A percentile compares a stretch with the other conserved stretches of the same genome.
Conservation (phyloP, 2,113 vertebrate genomes). For the Heterochromis multidens region DNA sequence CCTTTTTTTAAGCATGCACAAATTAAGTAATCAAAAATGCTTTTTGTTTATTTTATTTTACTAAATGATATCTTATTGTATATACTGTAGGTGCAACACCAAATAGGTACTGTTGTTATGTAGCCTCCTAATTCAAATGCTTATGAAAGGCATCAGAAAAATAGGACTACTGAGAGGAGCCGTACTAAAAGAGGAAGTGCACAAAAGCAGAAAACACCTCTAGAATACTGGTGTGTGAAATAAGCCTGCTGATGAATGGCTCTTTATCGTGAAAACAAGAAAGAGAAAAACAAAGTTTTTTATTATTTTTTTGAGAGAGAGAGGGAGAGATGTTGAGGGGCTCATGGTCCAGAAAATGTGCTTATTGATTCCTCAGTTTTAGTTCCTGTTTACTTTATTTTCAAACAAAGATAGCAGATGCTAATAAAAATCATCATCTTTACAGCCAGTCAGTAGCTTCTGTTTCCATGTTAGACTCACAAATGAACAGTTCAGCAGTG, state of each 20-base stretch:
- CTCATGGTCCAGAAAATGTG: neutral
- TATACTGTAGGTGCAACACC: neutral
- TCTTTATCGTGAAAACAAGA: neutral
- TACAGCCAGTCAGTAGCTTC: neutral
- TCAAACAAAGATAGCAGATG: neutral
- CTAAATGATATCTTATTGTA: neutral
- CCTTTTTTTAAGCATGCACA: neutral
- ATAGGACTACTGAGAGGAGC: neutral
- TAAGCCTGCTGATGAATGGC: neutral
- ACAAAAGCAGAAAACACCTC: neutral
- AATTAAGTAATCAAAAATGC: neutral
- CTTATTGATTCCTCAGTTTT: neutral
- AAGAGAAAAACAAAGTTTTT: neutral
- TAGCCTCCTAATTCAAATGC: neutral
- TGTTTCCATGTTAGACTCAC: neutral
- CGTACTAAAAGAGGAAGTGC: neutral
- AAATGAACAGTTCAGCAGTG: neutral
- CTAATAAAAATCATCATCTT: neutral
- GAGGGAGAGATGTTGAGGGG: neutral
- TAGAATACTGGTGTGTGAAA: neutral
- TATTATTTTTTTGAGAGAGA: no score
- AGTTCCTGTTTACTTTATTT: neutral
- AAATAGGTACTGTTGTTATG: neutral
- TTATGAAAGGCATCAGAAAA: neutral
- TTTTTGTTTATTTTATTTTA: neutral